A percentile compares a stretch with the other conserved stretches of the same genome.
phyloP scores from a whole-genome alignment of 2,888 invertebrate genomes.

The Apoderus coryli region DNA sequence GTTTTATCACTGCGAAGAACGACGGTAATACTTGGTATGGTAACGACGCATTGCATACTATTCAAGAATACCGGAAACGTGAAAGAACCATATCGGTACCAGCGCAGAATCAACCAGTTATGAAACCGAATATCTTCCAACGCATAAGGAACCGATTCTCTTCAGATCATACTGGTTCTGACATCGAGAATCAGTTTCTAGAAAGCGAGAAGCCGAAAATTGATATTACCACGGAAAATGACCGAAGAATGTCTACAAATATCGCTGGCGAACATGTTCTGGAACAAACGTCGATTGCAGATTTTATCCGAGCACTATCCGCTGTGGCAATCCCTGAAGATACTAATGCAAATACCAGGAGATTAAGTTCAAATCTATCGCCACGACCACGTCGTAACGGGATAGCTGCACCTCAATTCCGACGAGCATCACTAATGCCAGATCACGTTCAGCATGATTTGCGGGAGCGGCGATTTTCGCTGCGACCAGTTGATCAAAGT shows the following conservation, averaged over 20 bases:
- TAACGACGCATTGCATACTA: conserved; percentile 44
- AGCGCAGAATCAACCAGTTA: conserved; percentile 12
- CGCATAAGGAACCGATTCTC: conserved; percentile 17
- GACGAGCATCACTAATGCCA: conserved; percentile 22
- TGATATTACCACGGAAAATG: conserved; percentile 10
- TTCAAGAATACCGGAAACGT: conserved; percentile 34
- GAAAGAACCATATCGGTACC: conserved; percentile 17
- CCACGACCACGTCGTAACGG: conserved; percentile 17
- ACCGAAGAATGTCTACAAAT: conserved; percentile 21
- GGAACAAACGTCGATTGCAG: conserved; percentile 72
- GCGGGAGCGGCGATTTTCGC: conserved; percentile 20
- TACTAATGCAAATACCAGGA: conserved; percentile 17
- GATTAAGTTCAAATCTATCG: conserved; percentile 33
- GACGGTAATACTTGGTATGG: conserved; percentile 55
- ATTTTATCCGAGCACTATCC: conserved; percentile 62
- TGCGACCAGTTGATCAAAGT: conserved; percentile 23
- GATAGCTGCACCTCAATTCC: conserved; percentile 14
- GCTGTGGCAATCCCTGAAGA: conserved; percentile 36
- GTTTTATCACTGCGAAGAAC: conserved; percentile 28
- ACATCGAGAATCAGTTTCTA: conserved; percentile 27
- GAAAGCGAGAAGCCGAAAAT: conserved; percentile 33
- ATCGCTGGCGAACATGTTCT: conserved; percentile 42
- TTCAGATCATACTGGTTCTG: conserved; percentile 11
- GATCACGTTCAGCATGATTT: conserved; percentile 7
- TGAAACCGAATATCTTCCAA: conserved; percentile 13